Evolutionary conservation across 2,113 vertebrate species (phyloP), one percentile per base, ranked within the genome.

Genomic region (Telmatochromis brichardi): DNA sequence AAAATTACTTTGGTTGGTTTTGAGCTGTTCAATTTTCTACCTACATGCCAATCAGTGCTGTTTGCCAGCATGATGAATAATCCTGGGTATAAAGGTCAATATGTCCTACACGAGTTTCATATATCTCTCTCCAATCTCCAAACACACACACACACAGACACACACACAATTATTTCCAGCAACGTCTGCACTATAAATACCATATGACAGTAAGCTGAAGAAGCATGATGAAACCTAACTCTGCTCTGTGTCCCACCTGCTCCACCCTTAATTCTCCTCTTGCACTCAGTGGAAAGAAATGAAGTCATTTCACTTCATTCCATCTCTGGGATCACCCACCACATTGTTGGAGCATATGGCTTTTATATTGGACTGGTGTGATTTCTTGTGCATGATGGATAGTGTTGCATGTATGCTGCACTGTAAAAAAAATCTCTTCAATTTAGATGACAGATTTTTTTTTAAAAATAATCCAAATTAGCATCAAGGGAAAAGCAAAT

Each of bases 251-350:
- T 31, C 73, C 71, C 83, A 21, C 82, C 89, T 82, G 84, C 89
- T 88, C 81, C 86, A 14, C 85, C 85, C 9, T 26, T 83, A 71
- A 3, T 86, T 81, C 68, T 65, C 81, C 78, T 82, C 81, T 84
- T 92, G 88, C 86, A 88, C 57, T 63, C 73, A 91, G 93, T 92
- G 93, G 92, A 94, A 94, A 92, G 90, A 85, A 84, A 91, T 94
- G 91, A 94, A 88, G 92, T 94, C 90, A 94, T 91, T 55, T 50
- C 65, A 17, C 85, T 88, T 88, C 83, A 85, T 90, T 92, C 88
- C 88, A 89, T 89, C 89, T 68, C 57, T 23, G 51, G 86, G 86
- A 90, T 92, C 88, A 93, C 87, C 89, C 86, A 89, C 89, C 89
- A 84, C 93, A 93, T 45, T 86, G 51, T 45, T 68, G 65, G 45